phyloP scores from a whole-genome alignment of 1,140 invertebrate genomes.

The Nomia melanderi region DNA sequence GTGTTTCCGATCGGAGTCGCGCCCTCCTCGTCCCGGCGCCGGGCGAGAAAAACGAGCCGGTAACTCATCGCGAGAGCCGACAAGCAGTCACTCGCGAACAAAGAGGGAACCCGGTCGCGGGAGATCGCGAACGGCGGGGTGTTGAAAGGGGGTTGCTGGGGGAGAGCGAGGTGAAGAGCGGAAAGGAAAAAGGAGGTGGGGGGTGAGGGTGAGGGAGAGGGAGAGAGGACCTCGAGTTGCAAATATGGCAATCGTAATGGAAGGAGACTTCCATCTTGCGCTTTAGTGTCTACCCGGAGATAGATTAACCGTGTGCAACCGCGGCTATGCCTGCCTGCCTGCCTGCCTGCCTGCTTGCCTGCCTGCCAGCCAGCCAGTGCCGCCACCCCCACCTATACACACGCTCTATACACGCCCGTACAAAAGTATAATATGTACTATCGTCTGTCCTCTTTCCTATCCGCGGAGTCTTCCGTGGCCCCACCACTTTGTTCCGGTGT shows the following conservation, averaged over 20 bases:
- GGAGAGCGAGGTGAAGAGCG: no score
- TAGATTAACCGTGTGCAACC: conserved; percentile 70
- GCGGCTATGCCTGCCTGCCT: conserved; percentile 65
- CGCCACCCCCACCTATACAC: no score
- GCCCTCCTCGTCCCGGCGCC: background rate
- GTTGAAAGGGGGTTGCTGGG: conserved; percentile 15
- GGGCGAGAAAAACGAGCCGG: conserved; percentile 33
- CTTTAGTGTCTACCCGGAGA: conserved; percentile 71
- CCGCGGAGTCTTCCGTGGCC: conserved; percentile 50
- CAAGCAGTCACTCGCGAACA: conserved; percentile 47
- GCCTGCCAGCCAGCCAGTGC: no score
- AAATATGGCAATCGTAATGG: conserved; percentile 71
- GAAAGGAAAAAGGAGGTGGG: no score
- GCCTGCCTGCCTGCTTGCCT: no score
- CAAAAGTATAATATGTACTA: conserved; percentile 66
- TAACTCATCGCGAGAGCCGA: conserved; percentile 47
- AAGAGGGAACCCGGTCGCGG: conserved; percentile 49
- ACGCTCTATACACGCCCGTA: conserved; percentile 37
- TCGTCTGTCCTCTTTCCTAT: conserved; percentile 53
- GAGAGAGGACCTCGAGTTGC: conserved; percentile 30
- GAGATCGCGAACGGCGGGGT: conserved; percentile 33
- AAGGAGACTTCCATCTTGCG: conserved; percentile 72
- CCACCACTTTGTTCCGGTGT: conserved; percentile 56
- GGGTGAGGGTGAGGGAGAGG: background rate
- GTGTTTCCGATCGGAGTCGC: no score